Evolutionary conservation across 2,888 invertebrate species (phyloP), one percentile per base, ranked within the genome.

Genomic region (Bruchidius siliquastri): DNA sequence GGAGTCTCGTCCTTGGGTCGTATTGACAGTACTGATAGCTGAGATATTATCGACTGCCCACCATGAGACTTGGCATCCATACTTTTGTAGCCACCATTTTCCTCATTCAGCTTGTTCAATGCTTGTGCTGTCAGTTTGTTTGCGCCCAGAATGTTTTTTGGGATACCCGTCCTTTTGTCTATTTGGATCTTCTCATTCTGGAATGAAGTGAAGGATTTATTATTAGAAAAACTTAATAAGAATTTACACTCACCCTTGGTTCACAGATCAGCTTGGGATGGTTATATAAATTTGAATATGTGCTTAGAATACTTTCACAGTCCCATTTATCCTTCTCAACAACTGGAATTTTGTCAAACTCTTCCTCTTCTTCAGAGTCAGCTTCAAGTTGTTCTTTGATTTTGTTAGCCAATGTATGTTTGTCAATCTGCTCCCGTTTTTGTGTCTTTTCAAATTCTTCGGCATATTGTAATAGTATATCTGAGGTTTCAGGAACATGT

Each of bases 231-330:
- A n/a, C n/a, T n/a, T n/a, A n/a, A n/a, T n/a, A n/a, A n/a, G n/a
- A n/a, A n/a, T n/a, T n/a, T n/a, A n/a, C 18, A 49, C 22, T 81
- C 83, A 91, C 92, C 86, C 89, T 90, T 0, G 92, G 91, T 82
- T 94, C 95, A 71, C 90, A 89, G 72, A 97, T 96, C 22, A 96
- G 81, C 84, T 94, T 95, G 0, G 98, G 98, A 87, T 95, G 96
- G 87, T 98, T 98, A 85, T 96, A 96, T 72, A 94, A 88, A 83
- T 93, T 98, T 8, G 97, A 97, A 85, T 96, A 96, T 0, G 96
- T 97, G 21, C 95, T 94, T 4, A 97, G 87, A 79, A 97, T 93
- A 73, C 95, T 95, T 88, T 97, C 94, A 82, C 97, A 97, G 87
- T 98, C 97, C 94, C 94, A 96, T 84, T 91, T 92, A 77, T 91